Base-by-base conservation (phyloP, 2,113 vertebrate genomes). In the Callospermophilus lateralis region DNA sequence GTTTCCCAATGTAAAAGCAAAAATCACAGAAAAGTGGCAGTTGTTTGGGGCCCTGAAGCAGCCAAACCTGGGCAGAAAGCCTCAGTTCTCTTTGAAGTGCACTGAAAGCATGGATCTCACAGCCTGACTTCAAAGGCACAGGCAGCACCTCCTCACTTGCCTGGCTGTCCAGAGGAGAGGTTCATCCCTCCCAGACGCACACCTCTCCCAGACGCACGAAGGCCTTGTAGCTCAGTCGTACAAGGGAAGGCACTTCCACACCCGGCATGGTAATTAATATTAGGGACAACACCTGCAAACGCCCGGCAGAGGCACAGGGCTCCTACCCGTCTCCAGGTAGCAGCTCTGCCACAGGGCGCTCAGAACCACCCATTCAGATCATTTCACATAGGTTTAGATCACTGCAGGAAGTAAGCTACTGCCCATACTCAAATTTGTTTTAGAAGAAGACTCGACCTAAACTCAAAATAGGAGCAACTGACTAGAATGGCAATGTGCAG, bases 261-360 rank as follows among this genome's bases (percentile, higher is more conserved):
- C 9, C 8, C 7, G 4, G 17, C 16, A 11, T 13, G 1, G 26
- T 15, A 4, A 42, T 17, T 10, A 0, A 13, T 1, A 0, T 8
- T 3, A 58, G 55, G 22, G 20, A 48, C 53, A 3, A 9, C 16
- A 24, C 61, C 48, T 2, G 42, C 78, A 42, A 34, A 34, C 1
- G 42, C 8, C 17, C 15, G 53, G 51, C 51, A 76, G 32, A 53
- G 0, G 19, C 37, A 12, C 37, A 0, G 4, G 4, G 2, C 61
- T 11, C 17, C 3, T 2, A 0, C 1, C 0, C 19, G 2, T 24
- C 42, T 15, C 34, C 0, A 73, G 39, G 19, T 2, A 2, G 2
- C 20, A 7, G 16, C 6, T 37, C 39, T 20, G 4, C 0, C 34
- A 3, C 0, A 3, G 9, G 24, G 12, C 72, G 24, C 51, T 63